Conservation (phyloP, 2,113 vertebrate genomes). For the Poecilia latipinna region DNA sequence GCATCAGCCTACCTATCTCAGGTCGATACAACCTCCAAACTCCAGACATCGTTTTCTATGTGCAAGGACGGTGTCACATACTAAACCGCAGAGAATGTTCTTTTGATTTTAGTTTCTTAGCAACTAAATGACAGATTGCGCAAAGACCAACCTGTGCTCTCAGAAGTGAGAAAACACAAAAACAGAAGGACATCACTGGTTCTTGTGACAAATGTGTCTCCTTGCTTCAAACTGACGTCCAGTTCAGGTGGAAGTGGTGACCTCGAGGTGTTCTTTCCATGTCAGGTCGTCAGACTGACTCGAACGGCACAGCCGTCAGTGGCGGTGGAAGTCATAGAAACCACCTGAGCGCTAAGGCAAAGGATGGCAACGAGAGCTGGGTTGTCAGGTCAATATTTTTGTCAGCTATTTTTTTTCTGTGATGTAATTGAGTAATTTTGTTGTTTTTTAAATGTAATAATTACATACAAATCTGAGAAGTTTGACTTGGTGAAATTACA, state of each 20-base stretch:
- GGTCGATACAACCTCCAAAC: neutral
- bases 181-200: slow-evolving; percentile 28
- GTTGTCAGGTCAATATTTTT: neutral
- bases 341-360: slow-evolving; percentile 5
- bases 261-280: neutral
- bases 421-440: too few relatives aligned
- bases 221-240: neutral
- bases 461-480: too few relatives aligned
- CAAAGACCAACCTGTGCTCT: slow-evolving; percentile 10
- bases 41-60: neutral
- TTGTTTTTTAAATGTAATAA: too few relatives aligned
- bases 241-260: slow-evolving; percentile 8
- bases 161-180: neutral
- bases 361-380: neutral
- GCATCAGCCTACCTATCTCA: neutral
- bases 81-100: slow-evolving; percentile 8
- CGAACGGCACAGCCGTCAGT: neutral
- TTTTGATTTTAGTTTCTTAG: slow-evolving; percentile 50
- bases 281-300: neutral
- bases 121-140: slow-evolving; percentile 34
- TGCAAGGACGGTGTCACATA: slow-evolving; percentile 10
- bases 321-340: slow-evolving; percentile 13
- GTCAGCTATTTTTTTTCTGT: neutral
- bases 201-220: slow-evolving; percentile 1
- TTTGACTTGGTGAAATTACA: too few relatives aligned